Evolutionary conservation across 1,140 invertebrate genomes (phyloP).

Genomic region (Rhizoglyphus robini): DNA sequence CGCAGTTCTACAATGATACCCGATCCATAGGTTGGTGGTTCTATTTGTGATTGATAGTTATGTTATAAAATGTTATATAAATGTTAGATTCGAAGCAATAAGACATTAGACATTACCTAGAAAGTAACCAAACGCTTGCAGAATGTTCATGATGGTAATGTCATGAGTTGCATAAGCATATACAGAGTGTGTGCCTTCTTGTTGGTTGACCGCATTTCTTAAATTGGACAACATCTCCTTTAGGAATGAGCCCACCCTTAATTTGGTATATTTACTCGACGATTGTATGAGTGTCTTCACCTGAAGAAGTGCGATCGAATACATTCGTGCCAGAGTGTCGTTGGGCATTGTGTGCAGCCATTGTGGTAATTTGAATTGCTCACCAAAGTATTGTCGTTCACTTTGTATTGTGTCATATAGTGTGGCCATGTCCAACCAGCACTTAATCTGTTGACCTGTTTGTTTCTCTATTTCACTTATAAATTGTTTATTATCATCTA

Average conservation of each 20-base stretch:
- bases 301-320: no score
- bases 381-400: conserved; percentile 3
- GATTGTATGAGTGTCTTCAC: conserved; percentile 6
- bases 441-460: background rate
- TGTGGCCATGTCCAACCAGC: background rate
- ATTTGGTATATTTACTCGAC: background rate
- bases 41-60: no score
- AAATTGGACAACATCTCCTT: background rate
- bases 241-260: background rate
- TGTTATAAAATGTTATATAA: no score
- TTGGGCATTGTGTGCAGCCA: no score
- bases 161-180: background rate
- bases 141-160: background rate
- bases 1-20: background rate
- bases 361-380: background rate
- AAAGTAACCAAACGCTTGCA: background rate
- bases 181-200: background rate
- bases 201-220: background rate
- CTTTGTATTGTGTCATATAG: background rate
- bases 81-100: no score
- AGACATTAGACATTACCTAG: no score
- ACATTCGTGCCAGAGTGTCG: no score
- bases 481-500: background rate
- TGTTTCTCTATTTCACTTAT: background rate
- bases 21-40: background rate